Conservation (phyloP, 2,888 invertebrate species). For the Leptinotarsa juncta region DNA sequence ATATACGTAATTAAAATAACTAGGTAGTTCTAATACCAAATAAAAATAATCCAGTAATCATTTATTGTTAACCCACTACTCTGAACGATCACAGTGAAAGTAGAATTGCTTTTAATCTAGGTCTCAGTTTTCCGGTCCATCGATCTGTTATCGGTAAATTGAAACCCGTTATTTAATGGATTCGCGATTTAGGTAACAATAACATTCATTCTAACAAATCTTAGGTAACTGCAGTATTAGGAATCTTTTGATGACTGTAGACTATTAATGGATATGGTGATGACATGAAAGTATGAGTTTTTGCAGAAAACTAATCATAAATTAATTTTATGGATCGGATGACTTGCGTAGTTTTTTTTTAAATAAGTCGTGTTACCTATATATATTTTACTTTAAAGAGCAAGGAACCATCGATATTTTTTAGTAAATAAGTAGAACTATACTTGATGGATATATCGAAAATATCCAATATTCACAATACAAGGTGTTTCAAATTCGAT, state of each 20-base stretch:
- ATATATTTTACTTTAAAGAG: no score
- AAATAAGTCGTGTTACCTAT: no score
- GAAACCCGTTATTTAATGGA: not conserved
- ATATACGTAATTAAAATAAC: not conserved
- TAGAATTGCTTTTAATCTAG: conserved; percentile 2
- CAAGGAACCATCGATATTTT: no score
- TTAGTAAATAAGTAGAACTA: no score
- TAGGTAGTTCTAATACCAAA: not conserved
- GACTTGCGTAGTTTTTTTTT: no score
- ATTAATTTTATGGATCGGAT: no score
- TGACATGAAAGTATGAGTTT: no score
- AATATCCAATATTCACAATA: no score
- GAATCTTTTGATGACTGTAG: not conserved
- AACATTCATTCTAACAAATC: not conserved
- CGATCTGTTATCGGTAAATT: not conserved
- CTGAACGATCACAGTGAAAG: not conserved
- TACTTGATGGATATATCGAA: no score
- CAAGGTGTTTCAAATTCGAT: no score
- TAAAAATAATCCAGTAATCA: not conserved
- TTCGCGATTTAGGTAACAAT: not conserved
- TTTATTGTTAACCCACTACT: conserved; percentile 2
- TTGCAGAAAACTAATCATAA: no score
- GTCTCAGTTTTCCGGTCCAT: conserved; percentile 4
- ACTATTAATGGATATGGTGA: not conserved
- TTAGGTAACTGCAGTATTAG: not conserved